These are phyloP conservation scores for Nanorana parkeri DNA, from an alignment of 2,113 vertebrate genomes.

Conservation along the genomic window DNA sequence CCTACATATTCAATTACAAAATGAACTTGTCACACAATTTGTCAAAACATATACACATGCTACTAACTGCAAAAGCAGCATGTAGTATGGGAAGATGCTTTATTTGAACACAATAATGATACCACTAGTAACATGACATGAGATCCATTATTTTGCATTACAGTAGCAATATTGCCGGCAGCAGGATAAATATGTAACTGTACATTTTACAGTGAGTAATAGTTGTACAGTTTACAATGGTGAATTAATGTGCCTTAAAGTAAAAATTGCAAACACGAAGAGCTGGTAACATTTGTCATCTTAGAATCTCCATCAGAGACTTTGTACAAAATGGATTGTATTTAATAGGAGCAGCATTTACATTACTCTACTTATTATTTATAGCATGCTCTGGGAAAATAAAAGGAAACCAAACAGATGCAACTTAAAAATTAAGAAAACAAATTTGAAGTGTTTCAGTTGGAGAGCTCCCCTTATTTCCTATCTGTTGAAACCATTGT, in stretches of 20 bases:
- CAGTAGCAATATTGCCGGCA: slow-evolving; percentile 34
- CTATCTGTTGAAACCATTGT: no score
- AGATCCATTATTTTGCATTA: slow-evolving; percentile 45
- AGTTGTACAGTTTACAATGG: slow-evolving; percentile 39
- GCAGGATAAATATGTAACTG: slow-evolving; percentile 44
- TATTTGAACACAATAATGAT: slow-evolving; percentile 25
- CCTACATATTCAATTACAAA: slow-evolving; percentile 1
- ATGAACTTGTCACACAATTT: not conserved
- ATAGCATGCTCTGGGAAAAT: no score
- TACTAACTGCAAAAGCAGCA: not conserved
- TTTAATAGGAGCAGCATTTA: not conserved
- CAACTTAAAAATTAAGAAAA: no score
- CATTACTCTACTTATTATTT: not conserved
- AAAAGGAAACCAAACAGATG: no score
- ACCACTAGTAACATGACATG: slow-evolving; percentile 21
- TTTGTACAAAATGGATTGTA: not conserved
- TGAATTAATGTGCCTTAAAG: slow-evolving; percentile 23
- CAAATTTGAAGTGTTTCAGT: no score
- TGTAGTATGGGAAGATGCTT: slow-evolving; percentile 16
- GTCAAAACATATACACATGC: not conserved
- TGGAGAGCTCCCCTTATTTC: no score
- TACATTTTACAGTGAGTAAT: slow-evolving; percentile 48
- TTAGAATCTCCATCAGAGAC: no score
- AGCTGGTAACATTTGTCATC: slow-evolving; percentile 17
- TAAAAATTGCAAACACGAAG: slow-evolving; percentile 26